Evolutionary conservation across 2,113 vertebrate genomes (phyloP), one percentile per base, ranked within the genome.

Genomic region (Poeciliopsis prolifica): DNA sequence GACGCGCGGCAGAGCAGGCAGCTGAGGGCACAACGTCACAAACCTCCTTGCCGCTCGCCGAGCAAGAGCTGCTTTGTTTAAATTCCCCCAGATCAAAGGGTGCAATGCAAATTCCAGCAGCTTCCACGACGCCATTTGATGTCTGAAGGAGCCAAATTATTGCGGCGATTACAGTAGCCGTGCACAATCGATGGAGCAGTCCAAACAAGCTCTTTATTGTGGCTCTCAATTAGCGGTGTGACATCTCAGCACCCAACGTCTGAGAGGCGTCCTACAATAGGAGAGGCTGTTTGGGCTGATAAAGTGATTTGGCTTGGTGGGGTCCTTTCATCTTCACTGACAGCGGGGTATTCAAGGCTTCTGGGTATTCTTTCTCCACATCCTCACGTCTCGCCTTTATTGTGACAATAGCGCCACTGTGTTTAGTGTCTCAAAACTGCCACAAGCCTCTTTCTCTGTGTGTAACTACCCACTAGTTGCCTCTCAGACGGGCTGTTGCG

Each of bases 181-280:
- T 85, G 84, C 86, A 88, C 85, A 84, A 88, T 77, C 33, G 51
- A 81, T 74, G 81, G 35, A 87, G 75, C 77, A 37, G 86, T 84
- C 83, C 87, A 89, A 85, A 88, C 87, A 83, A 86, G 81, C 77
- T 68, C 81, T 84, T 87, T 89, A 86, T 92, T 89, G 85, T 87
- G 91, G 86, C 89, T 91, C 84, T 82, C 89, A 88, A 89, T 92
- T 90, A 94, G 89, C 64, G 82, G 88, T 89, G 91, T 91, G 88
- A 92, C 90, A 91, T 91, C 86, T 88, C 86, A 83, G 74, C 87
- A 84, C 68, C 90, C 87, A 64, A 61, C 54, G 76, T 89, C 91
- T 91, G 77, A 90, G 87, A 90, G 74, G 81, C 79, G 33, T 82
- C 74, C 75, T 73, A 83, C 79, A 88, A 88, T 89, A 85, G 84